A percentile compares a stretch with the other conserved stretches of the same genome.
Evolutionary conservation across 1,140 invertebrate species (phyloP).

Genomic region (Drosophila hydei): DNA sequence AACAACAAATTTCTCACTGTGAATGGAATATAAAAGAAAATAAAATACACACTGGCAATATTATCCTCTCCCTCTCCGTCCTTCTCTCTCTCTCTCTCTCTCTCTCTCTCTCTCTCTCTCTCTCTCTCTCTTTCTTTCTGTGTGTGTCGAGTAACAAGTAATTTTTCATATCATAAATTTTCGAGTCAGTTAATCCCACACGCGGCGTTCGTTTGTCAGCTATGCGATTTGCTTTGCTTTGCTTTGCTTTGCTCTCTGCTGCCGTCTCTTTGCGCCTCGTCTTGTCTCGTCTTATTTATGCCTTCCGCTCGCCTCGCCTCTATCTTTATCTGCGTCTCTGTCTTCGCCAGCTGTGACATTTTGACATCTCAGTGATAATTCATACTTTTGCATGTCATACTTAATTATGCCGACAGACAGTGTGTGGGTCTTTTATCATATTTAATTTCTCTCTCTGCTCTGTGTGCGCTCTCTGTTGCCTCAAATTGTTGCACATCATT

Average conservation of each 20-base stretch:
- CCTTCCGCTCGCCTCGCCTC: conserved; percentile 48
- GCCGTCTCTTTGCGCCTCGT: not conserved
- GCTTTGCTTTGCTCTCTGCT: conserved; percentile 22
- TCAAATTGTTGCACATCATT: conserved; percentile 46
- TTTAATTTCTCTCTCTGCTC: conserved; percentile 33
- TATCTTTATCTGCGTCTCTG: conserved; percentile 46
- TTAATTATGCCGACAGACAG: conserved; percentile 81
- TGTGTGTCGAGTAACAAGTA: conserved; percentile 65
- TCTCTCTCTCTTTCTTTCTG: conserved; percentile 13
- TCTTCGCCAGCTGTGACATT: conserved; percentile 78
- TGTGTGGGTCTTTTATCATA: conserved; percentile 64
- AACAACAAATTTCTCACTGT: conserved; percentile 65
- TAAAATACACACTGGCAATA: conserved; percentile 52
- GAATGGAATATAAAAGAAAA: conserved; percentile 43
- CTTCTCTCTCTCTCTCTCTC: not conserved
- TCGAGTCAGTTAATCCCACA: conserved; percentile 81
- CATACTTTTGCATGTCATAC: conserved; percentile 83
- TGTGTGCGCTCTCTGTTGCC: not conserved
- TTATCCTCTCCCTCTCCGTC: conserved; percentile 32
- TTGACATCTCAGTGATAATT: conserved; percentile 83
- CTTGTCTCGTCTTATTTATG: conserved; percentile 62
- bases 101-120: conserved; percentile 11
- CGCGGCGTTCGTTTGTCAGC: conserved; percentile 63
- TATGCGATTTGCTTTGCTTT: conserved; percentile 28
- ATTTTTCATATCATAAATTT: conserved; percentile 83